Evolutionary conservation across 2,888 invertebrate species (phyloP), one percentile per base, ranked within the genome.

Genomic region (Spilarctia lutea): DNA sequence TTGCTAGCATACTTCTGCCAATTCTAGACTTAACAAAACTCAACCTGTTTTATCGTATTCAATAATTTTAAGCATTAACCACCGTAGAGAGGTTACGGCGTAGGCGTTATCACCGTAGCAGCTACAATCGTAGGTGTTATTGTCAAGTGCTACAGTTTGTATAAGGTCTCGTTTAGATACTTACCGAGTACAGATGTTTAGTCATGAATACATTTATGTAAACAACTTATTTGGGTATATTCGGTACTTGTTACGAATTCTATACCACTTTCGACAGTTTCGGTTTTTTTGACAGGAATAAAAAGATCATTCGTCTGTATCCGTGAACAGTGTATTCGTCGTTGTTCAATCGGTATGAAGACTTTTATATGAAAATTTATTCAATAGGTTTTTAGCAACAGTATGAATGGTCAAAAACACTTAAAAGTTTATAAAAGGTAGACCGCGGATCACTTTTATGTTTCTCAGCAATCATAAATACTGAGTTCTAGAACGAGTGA

Each of bases 61-160:
- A 63, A 30, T 27, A 27, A 63, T 60, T 60, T 60, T 16, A 60
- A 27, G 60, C 27, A 30, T 56, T 56, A 30, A 7, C 30, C 27
- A 18, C 27, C 27, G 30, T 74, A 81, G 77, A 48, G 24, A 52
- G 33, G 63, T 72, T 81, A 81, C 81, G 75, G 56, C 81, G 79
- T 81, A 81, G 78, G 65, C 13, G 78, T 74, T 77, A 78, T 74
- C 18, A 63, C 33, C 45, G 63, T 65, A 13, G 63, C 45, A 24
- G 65, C 71, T 65, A 60, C 60, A 39, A 8, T 33, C 65, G 71
- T 71, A 71, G 71, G 71, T 33, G 71, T 71, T 71, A 71, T 65
- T 65, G 71, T 65, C 75, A 77, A 79, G 63, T 8, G 30, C 16
- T 56, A 56, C 52, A n/a, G 52, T 52, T 60, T 60, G n/a, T 60